A percentile compares a stretch with the other conserved stretches of the same genome.
Evolutionary conservation across 2,113 vertebrate species (phyloP).

Genomic region (Amphiprion percula): DNA sequence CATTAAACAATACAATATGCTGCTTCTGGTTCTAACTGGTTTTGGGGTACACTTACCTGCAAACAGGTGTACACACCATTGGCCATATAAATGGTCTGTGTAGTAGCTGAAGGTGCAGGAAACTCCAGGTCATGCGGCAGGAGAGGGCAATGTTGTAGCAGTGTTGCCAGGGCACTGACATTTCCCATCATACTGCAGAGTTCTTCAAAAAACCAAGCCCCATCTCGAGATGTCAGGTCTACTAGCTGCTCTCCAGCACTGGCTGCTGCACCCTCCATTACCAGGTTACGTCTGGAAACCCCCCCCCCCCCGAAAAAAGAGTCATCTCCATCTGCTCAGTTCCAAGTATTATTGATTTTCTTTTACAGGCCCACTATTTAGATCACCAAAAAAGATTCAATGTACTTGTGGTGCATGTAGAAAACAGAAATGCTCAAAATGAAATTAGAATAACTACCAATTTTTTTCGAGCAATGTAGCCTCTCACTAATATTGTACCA

Average conservation of each 20-base stretch:
- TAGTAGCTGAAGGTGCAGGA: slow-evolving; percentile 89
- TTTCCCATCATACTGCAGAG: slow-evolving; percentile 98
- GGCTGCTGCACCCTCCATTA: slow-evolving; percentile 96
- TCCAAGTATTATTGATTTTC: not conserved
- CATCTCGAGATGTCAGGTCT: slow-evolving; percentile 94
- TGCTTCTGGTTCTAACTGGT: not conserved
- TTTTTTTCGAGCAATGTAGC: too few species aligned
- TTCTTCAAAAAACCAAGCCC: slow-evolving; percentile 98
- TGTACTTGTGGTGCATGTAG: too few species aligned
- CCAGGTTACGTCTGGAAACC: slow-evolving; percentile 89
- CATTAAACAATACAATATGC: not conserved
- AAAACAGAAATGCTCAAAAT: too few species aligned
- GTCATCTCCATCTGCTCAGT: not conserved
- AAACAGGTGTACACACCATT: slow-evolving; percentile 96
- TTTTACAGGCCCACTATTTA: too few species aligned
- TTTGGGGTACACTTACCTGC: slow-evolving; percentile 84
- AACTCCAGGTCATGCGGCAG: slow-evolving; percentile 94
- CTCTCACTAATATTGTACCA: not conserved
- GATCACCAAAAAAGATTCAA: too few species aligned
- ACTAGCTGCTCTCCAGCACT: slow-evolving; percentile 96
- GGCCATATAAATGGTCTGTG: slow-evolving; percentile 92
- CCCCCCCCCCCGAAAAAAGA: not conserved
- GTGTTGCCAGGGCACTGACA: slow-evolving; percentile 90
- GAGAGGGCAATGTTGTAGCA: slow-evolving; percentile 93
- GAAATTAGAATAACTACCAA: too few species aligned